Base-by-base conservation (phyloP, 2,888 invertebrate genomes). In the Muscina levida region DNA sequence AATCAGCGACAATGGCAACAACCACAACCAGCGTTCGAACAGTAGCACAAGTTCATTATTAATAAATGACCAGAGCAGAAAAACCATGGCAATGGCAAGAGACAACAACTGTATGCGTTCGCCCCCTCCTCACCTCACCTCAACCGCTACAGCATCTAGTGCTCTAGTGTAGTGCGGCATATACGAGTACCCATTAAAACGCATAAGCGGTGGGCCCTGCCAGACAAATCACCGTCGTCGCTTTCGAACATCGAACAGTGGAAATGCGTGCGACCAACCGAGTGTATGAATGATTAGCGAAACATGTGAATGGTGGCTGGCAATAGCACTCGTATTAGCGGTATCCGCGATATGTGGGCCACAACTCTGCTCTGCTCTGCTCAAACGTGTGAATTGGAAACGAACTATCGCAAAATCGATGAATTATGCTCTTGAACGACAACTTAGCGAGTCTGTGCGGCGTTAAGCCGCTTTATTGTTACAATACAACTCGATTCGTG, bases 31-130 rank as follows among this genome's bases (percentile, higher is more conserved):
- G 56, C 56, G 67, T 72, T 48, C 62, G 65, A 72, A 77, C 81
- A 77, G 77, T 77, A 77, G 77, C 81, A 81, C 74, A 81, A 81
- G 81, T 81, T 81, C 81, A 81, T 77, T 81, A 81, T 72, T 81
- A 72, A 68, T 75, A 75, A 77, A 77, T 77, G 74, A 24, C 44
- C 56, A 75, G 77, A 81, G 48, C 77, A 68, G 46, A 81, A 71
- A 76, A 81, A 65, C 81, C 81, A 77, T 81, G 81, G 72, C 81
- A 81, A 72, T 81, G 81, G 74, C 81, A 73, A 73, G 72, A 76
- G 68, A 70, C 77, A 71, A 73, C 77, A 73, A 66, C 66, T 74
- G 6, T 31, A 31, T 5, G 31, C 44, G 44, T n/a, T n/a, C 44
- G 44, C 44, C 6, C n/a, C 6, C 2, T n/a, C 44, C 44, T 10